Conservation (phyloP, 2,888 invertebrate species). For the Aporophyla nigra region DNA sequence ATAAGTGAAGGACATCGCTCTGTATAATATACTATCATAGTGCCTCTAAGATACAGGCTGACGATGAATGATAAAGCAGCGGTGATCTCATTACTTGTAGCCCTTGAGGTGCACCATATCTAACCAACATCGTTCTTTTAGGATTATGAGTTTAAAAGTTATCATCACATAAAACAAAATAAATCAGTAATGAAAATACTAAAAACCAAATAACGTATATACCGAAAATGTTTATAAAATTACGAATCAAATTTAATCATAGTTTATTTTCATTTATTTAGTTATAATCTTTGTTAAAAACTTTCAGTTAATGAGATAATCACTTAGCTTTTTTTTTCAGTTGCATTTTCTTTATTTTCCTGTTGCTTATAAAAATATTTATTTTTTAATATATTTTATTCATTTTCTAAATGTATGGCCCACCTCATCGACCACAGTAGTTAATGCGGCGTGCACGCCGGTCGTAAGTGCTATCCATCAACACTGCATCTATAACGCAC, state of each 20-base stretch:
- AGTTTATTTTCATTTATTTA: constrained; percentile 24
- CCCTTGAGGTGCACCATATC: constrained; percentile 19
- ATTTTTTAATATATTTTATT: background rate
- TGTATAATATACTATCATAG: constrained; percentile 59
- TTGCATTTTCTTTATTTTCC: background rate
- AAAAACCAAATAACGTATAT: background rate
- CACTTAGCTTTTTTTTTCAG: background rate
- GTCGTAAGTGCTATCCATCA: constrained; percentile 47
- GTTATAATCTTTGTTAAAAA: background rate
- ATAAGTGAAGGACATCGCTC: constrained; percentile 65
- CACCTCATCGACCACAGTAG: constrained; percentile 32
- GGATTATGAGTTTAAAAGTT: background rate
- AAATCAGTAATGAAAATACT: background rate
- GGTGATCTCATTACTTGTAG: constrained; percentile 32
- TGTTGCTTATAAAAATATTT: background rate
- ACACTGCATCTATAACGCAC: constrained; percentile 59
- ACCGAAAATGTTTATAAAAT: background rate
- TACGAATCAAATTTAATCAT: constrained; percentile 2
- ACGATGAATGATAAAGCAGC: constrained; percentile 50
- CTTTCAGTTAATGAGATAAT: background rate
- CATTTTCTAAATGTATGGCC: background rate
- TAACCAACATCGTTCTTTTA: background rate
- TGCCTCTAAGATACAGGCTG: constrained; percentile 51
- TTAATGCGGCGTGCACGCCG: constrained; percentile 46
- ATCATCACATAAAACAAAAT: background rate